Conservation (phyloP, 2,888 invertebrate genomes). For the Lordiphosa andalusiaca region DNA sequence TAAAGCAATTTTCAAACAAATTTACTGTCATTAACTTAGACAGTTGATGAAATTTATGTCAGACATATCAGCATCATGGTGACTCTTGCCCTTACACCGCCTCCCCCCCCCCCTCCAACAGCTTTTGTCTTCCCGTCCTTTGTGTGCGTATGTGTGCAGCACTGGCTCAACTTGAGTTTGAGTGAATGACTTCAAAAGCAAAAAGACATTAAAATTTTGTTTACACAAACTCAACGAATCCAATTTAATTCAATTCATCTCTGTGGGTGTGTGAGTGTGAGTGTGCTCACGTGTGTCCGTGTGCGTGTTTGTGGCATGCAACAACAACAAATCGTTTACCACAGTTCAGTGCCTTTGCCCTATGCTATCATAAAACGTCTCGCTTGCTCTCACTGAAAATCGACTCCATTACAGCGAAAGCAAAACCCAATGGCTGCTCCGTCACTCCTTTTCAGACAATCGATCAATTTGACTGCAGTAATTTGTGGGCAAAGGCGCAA, state of each 20-base stretch:
- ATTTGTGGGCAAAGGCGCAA: constrained; percentile 67
- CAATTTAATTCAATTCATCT: constrained; percentile 71
- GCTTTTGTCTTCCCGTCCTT: constrained; percentile 39
- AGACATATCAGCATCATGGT: constrained; percentile 71
- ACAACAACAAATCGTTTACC: constrained; percentile 69
- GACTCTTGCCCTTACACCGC: constrained; percentile 34
- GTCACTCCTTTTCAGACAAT: constrained; percentile 54
- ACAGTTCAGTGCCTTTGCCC: constrained; percentile 70
- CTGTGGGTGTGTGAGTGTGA: constrained; percentile 28
- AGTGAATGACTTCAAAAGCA: constrained; percentile 75
- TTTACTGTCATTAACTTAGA: constrained; percentile 75
- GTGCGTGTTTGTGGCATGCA: constrained; percentile 61
- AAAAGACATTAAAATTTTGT: constrained; percentile 73
- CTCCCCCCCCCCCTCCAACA: constrained; percentile 1
- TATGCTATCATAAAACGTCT: constrained; percentile 64
- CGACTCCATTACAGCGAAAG: constrained; percentile 7
- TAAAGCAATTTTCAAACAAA: constrained; percentile 75
- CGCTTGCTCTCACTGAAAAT: constrained; percentile 5
- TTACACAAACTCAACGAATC: constrained; percentile 74
- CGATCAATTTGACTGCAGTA: constrained; percentile 74
- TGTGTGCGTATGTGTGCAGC: constrained; percentile 41
- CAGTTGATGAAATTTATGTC: constrained; percentile 75
- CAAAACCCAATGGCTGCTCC: constrained; percentile 11
- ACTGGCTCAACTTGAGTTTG: constrained; percentile 54
- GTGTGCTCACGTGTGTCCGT: constrained; percentile 9